These are phyloP conservation scores for Drosophila serrata DNA, from an alignment of 1,140 invertebrate species.

Conservation along the genomic window DNA sequence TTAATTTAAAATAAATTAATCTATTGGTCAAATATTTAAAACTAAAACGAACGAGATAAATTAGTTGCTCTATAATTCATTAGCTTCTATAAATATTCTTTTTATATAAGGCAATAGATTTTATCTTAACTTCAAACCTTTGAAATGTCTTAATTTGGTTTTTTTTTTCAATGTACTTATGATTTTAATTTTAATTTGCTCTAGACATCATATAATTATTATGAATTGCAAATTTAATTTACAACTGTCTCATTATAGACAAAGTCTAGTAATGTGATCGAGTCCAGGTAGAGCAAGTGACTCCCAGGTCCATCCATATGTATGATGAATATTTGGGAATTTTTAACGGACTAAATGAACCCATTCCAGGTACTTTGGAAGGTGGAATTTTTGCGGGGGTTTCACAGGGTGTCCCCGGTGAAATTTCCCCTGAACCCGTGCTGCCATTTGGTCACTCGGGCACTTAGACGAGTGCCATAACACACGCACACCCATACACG, in stretches of 20 bases:
- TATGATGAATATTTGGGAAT: neutral
- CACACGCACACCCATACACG: constrained; percentile 15
- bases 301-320: neutral
- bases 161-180: neutral
- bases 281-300: neutral
- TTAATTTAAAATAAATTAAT: too few species aligned
- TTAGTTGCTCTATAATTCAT: too few species aligned
- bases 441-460: constrained; percentile 31
- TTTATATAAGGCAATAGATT: neutral
- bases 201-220: neutral
- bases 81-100: too few species aligned
- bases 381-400: constrained; percentile 7
- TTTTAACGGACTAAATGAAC: neutral
- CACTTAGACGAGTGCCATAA: constrained; percentile 27
- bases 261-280: neutral
- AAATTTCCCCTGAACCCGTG: constrained; percentile 10
- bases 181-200: neutral
- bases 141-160: neutral
- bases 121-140: neutral
- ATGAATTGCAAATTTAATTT: neutral
- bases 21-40: too few species aligned
- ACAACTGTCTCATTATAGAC: constrained; percentile 15
- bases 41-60: too few species aligned
- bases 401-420: constrained; percentile 10
- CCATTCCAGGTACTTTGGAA: constrained; percentile 19